Evolutionary conservation across 1,140 invertebrate species (phyloP), one percentile per base, ranked within the genome.

Genomic region (Macrosteles quadrilineatus): DNA sequence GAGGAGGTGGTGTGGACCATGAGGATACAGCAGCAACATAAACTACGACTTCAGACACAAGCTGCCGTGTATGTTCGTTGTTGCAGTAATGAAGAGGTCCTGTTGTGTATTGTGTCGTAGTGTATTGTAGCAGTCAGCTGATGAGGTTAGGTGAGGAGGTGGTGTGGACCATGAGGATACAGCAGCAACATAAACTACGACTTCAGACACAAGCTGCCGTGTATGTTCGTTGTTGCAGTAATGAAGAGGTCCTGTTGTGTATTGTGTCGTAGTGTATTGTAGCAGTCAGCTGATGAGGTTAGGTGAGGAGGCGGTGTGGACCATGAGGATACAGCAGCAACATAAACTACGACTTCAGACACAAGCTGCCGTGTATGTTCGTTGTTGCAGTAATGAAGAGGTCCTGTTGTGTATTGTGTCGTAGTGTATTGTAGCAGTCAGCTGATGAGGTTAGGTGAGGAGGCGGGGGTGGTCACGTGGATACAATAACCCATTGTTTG

Each of bases 401-500:
- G 55, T 59, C 55, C 25, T 4, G n/a, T n/a, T 29, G 55, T 14
- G 12, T 59, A 21, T 50, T 50, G 14, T 50, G 32, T 36, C 43
- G 63, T 32, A 66, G 31, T 1, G 29, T 19, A n/a, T n/a, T n/a
- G n/a, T n/a, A n/a, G n/a, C n/a, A n/a, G n/a, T n/a, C n/a, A n/a
- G n/a, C n/a, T n/a, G n/a, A n/a, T n/a, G n/a, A n/a, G n/a, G n/a
- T 30, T 11, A 17, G 29, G 29, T 31, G 62, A 21, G 62, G 29
- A 30, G 29, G 23, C 17, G 30, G 32, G 23, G 19, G 23, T 17
- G 31, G 63, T 32, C 23, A 45, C 32, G 63, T 59, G 63, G 63
- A 43, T 19, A 66, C 63, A 66, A 66, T 66, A 66, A 66, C 63
- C 63, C 63, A 66, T 68, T 57, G 53, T 68, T 40, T 68, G 23